phyloP scores from a whole-genome alignment of 64 coral and sea anemone species.

The Actinia tenebrosa region DNA sequence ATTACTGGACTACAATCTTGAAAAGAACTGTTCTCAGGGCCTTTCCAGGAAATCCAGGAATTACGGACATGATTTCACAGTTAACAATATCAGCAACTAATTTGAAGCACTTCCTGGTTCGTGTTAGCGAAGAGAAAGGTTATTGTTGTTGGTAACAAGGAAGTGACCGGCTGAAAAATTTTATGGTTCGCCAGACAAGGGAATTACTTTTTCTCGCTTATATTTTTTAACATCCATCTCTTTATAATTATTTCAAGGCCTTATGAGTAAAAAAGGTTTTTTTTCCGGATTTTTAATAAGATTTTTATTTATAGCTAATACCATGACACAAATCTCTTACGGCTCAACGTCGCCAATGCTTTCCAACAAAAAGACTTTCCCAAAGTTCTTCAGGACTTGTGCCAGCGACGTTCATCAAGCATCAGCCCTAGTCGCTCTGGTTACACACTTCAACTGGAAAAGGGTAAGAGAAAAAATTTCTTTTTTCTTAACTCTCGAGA shows the following conservation, averaged over 20 bases:
- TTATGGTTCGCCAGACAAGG: too few species aligned
- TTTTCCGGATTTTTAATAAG: neutral
- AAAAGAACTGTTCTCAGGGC: neutral
- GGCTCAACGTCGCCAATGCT: constrained; percentile 76
- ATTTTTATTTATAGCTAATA: constrained; percentile 42
- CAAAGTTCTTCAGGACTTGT: constrained; percentile 92
- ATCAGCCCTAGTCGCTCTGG: constrained; percentile 60
- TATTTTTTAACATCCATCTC: neutral
- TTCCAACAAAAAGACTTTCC: constrained; percentile 94
- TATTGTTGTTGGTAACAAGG: too few species aligned
- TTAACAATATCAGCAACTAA: neutral
- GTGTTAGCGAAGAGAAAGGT: neutral
- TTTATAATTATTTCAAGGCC: too few species aligned
- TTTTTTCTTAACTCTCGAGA: too few species aligned
- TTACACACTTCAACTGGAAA: constrained; percentile 92
- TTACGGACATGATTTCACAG: neutral
- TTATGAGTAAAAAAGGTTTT: too few species aligned
- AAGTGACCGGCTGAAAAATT: too few species aligned
- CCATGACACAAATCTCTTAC: constrained; percentile 94
- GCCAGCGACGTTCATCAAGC: constrained; percentile 82
- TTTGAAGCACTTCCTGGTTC: neutral
- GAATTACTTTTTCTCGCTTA: neutral
- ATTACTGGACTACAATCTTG: neutral
- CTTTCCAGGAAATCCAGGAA: neutral
- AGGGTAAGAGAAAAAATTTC: constrained; percentile 27